A percentile compares a stretch with the other conserved stretches of the same genome.
Conservation (phyloP, 1,140 invertebrate species). For the Panulirus ornatus region DNA sequence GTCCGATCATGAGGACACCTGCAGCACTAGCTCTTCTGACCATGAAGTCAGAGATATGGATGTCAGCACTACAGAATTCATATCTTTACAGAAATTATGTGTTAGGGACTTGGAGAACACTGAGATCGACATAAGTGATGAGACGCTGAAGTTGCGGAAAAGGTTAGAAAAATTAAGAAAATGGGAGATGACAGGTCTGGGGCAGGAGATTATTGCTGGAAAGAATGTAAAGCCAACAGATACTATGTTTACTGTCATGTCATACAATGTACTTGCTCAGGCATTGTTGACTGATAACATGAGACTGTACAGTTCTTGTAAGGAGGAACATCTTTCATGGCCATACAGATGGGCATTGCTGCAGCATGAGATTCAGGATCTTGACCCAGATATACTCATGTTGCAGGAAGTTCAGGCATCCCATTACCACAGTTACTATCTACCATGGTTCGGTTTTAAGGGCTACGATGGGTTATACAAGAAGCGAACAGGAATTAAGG, state of each 20-base stretch:
- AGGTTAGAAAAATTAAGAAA: slow-evolving; percentile 43
- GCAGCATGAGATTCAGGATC: slow-evolving; percentile 84
- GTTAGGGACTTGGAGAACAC: slow-evolving; percentile 29
- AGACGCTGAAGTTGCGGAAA: neutral
- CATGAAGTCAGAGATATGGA: neutral
- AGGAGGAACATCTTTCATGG: slow-evolving; percentile 84
- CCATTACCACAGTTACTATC: slow-evolving; percentile 84
- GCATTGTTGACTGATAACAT: slow-evolving; percentile 86
- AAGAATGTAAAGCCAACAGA: slow-evolving; percentile 26
- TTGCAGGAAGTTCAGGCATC: slow-evolving; percentile 92
- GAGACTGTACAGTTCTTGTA: slow-evolving; percentile 85
- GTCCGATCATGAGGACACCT: neutral
- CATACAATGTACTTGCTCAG: slow-evolving; percentile 94
- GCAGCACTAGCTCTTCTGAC: neutral
- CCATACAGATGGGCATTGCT: slow-evolving; percentile 84
- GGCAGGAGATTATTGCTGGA: slow-evolving; percentile 20
- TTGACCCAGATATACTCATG: slow-evolving; percentile 88
- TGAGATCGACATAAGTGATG: slow-evolving; percentile 51
- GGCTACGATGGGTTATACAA: slow-evolving; percentile 86
- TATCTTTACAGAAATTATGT: slow-evolving; percentile 3
- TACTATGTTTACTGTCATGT: slow-evolving; percentile 81
- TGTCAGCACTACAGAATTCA: slow-evolving; percentile 25
- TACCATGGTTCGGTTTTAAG: slow-evolving; percentile 77
- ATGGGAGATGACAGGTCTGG: slow-evolving; percentile 60
- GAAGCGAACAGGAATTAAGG: slow-evolving; percentile 84